Evolutionary conservation across 2,113 vertebrate genomes (phyloP).

Genomic region (Pygoscelis adeliae): DNA sequence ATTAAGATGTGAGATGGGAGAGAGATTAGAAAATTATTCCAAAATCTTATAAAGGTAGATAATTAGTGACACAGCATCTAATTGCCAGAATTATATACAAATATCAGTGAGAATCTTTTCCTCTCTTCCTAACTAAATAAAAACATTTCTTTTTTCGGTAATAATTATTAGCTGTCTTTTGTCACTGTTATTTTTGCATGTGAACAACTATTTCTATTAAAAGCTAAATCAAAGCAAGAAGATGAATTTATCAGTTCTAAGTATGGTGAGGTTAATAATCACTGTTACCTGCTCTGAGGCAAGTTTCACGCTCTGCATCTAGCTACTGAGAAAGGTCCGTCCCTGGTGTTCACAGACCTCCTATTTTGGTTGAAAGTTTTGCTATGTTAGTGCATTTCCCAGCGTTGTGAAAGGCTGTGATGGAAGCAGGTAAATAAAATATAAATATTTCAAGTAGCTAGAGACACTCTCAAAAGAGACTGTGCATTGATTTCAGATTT

Average conservation of each 20-base stretch:
- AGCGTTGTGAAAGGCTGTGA: background rate
- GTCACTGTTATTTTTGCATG: background rate
- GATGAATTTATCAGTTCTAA: background rate
- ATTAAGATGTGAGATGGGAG: background rate
- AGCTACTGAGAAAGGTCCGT: background rate
- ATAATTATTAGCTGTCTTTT: background rate
- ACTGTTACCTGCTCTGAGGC: background rate
- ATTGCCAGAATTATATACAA: background rate
- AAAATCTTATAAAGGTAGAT: background rate
- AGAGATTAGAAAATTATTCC: conserved; percentile 11
- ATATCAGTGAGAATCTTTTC: background rate
- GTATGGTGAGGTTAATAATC: background rate
- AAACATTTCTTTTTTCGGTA: background rate
- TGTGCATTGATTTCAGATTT: background rate
- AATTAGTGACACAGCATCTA: background rate
- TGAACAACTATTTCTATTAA: background rate
- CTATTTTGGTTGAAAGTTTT: background rate
- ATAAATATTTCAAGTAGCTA: background rate
- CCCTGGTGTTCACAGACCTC: background rate
- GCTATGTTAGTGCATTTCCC: background rate
- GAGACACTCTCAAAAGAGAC: background rate
- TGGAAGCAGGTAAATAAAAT: background rate
- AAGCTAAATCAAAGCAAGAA: background rate
- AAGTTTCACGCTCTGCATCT: background rate
- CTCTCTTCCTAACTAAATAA: background rate